Conservation (phyloP, 1,140 invertebrate genomes). For the Plodia interpunctella region DNA sequence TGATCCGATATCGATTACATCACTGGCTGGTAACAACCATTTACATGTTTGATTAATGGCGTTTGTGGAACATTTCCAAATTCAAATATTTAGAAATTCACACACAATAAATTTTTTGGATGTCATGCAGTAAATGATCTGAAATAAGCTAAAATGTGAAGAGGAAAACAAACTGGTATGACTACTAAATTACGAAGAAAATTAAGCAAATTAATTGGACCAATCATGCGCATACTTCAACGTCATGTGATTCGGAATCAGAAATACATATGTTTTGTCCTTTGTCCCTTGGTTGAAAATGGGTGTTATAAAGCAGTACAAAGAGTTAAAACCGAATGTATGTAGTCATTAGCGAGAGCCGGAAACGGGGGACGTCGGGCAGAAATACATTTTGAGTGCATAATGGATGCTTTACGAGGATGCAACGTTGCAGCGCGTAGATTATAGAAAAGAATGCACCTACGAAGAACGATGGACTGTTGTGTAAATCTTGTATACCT, state of each 20-base stretch:
- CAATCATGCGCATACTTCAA: background rate
- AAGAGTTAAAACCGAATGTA: background rate
- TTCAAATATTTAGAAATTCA: no score
- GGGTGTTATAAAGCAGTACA: background rate
- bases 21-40: background rate
- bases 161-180: background rate
- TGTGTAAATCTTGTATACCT: no score
- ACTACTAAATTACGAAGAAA: background rate
- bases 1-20: conserved; percentile 44
- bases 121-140: no score
- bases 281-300: background rate
- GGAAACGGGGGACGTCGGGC: conserved; percentile 24
- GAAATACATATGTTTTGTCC: background rate
- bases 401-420: conserved; percentile 24
- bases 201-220: background rate
- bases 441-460: no score
- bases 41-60: no score
- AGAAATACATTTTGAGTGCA: conserved; percentile 19
- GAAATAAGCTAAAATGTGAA: background rate
- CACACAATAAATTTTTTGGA: no score
- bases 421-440: conserved; percentile 8
- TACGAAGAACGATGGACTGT: no score
- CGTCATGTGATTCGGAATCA: background rate
- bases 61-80: no score
- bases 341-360: conserved; percentile 16